These are phyloP conservation scores for Peucedramus taeniatus DNA, from an alignment of 2,113 vertebrate genomes.

Conservation along the genomic window DNA sequence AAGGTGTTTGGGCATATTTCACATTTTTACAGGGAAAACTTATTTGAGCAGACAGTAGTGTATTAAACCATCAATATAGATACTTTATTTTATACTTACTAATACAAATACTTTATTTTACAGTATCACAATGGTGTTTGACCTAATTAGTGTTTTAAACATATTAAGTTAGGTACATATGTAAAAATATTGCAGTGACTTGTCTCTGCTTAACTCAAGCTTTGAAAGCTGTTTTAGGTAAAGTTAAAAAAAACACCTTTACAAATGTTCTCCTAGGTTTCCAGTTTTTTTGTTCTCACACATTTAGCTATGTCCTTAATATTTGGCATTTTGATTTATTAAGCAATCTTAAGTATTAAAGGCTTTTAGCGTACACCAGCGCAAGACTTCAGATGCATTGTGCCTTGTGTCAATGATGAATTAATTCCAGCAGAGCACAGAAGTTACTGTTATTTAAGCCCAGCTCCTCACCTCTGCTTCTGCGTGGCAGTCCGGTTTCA, in stretches of 20 bases:
- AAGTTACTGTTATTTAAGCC: slow-evolving; percentile 85
- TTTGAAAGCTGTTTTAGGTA: slow-evolving; percentile 32
- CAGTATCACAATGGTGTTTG: not conserved
- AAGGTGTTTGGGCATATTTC: not conserved
- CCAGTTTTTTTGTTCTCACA: slow-evolving; percentile 61
- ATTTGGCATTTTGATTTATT: slow-evolving; percentile 96
- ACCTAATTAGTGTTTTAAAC: slow-evolving; percentile 5
- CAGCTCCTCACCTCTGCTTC: not conserved
- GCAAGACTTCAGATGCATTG: slow-evolving; percentile 81
- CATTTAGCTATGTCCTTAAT: slow-evolving; percentile 67
- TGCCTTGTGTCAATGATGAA: slow-evolving; percentile 88
- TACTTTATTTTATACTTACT: not conserved
- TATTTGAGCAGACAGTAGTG: not conserved
- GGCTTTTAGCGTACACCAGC: slow-evolving; percentile 73
- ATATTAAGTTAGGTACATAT: not conserved
- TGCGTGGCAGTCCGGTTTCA: slow-evolving; percentile 56
- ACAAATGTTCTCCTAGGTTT: slow-evolving; percentile 16
- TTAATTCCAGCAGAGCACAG: slow-evolving; percentile 89
- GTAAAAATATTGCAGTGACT: not conserved
- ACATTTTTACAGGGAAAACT: not conserved
- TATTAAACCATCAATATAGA: not conserved
- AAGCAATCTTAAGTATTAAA: slow-evolving; percentile 85
- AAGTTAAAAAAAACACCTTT: not conserved
- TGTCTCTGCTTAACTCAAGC: not conserved
- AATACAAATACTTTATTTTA: not conserved